A percentile compares a stretch with the other conserved stretches of the same genome.
phyloP scores from a whole-genome alignment of 2,797 vertebrate species.

The Limnodromus scolopaceus region DNA sequence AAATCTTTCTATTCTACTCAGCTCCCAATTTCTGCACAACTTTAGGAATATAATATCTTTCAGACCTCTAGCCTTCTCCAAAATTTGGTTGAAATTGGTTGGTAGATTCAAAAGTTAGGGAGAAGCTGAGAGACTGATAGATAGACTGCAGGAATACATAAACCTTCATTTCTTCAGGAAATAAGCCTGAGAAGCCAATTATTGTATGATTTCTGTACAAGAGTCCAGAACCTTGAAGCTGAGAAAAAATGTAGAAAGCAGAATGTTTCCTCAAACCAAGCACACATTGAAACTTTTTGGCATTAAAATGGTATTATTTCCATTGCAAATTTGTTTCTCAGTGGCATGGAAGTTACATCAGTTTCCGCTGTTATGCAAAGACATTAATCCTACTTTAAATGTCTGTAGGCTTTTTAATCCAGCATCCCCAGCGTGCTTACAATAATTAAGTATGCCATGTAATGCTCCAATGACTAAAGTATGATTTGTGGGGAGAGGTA shows the following conservation, averaged over 20 bases:
- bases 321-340: neutral
- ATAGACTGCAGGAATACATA: neutral
- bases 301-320: conserved; percentile 20
- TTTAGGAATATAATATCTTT: neutral
- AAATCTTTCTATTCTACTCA: conserved; percentile 4
- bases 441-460: conserved; percentile 50
- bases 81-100: conserved; percentile 21
- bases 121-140: neutral
- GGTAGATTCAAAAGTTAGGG: neutral
- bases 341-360: neutral
- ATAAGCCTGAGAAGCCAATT: conserved; percentile 8
- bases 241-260: neutral
- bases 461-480: conserved; percentile 23
- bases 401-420: conserved; percentile 44
- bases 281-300: neutral
- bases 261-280: neutral
- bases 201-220: neutral
- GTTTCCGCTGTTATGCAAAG: neutral
- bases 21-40: neutral
- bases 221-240: neutral
- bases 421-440: conserved; percentile 15
- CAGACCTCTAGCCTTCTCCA: neutral
- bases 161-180: conserved; percentile 6
- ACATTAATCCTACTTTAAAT: conserved; percentile 55
- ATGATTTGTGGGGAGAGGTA: conserved; percentile 29